Evolutionary conservation across 1,140 invertebrate genomes (phyloP).

Genomic region (Drosophila mauritiana): DNA sequence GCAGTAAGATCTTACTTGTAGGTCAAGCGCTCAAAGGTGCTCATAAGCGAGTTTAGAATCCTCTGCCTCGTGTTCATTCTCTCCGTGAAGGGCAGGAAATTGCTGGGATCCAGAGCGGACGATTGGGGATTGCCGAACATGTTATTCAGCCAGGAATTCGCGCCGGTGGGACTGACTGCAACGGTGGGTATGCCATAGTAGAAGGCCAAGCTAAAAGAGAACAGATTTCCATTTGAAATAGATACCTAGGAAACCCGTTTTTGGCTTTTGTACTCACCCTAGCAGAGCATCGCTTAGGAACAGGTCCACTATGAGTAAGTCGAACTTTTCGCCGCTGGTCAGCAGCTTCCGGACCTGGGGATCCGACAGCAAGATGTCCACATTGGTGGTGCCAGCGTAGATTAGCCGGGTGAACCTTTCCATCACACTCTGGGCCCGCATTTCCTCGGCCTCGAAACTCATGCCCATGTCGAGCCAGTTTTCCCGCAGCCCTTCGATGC

Average conservation of each 20-base stretch:
- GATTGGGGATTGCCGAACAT: slow-evolving; percentile 88
- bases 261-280: slow-evolving; percentile 48
- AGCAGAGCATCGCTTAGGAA: slow-evolving; percentile 80
- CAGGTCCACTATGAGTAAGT: slow-evolving; percentile 74
- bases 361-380: slow-evolving; percentile 69
- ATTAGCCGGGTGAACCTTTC: slow-evolving; percentile 72
- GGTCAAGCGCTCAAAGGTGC: slow-evolving; percentile 76
- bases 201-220: slow-evolving; percentile 85
- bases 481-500: slow-evolving; percentile 64
- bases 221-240: neutral
- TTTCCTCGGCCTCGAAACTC: slow-evolving; percentile 70
- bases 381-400: slow-evolving; percentile 76
- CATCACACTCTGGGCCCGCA: slow-evolving; percentile 65
- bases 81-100: slow-evolving; percentile 85
- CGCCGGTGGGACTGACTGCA: slow-evolving; percentile 86
- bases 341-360: slow-evolving; percentile 63
- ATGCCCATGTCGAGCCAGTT: slow-evolving; percentile 85
- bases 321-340: slow-evolving; percentile 69
- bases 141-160: slow-evolving; percentile 88
- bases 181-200: slow-evolving; percentile 87
- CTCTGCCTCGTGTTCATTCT: slow-evolving; percentile 87
- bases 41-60: slow-evolving; percentile 85
- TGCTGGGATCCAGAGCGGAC: slow-evolving; percentile 87
- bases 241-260: neutral
- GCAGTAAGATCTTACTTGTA: slow-evolving; percentile 49